Evolutionary conservation across 2,888 invertebrate genomes (phyloP).

Genomic region (Harmothoe impar): DNA sequence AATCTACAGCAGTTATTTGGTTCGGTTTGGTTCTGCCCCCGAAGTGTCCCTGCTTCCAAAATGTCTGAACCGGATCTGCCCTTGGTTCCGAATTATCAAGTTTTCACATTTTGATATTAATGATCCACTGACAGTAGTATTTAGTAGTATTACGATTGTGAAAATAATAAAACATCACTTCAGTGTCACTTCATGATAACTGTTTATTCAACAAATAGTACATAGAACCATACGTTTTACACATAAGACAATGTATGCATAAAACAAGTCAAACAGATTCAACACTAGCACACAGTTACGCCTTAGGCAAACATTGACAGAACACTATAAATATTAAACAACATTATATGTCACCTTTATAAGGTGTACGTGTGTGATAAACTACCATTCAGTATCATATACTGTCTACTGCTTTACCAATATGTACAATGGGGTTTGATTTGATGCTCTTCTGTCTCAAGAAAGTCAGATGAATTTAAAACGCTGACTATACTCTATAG

Average conservation of each 20-base stretch:
- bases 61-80: too few relatives aligned
- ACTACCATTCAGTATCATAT: neutral
- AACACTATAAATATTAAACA: neutral
- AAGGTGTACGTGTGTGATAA: neutral
- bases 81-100: too few relatives aligned
- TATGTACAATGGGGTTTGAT: neutral
- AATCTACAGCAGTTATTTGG: too few relatives aligned
- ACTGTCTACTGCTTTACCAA: neutral
- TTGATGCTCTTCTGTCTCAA: neutral
- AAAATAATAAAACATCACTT: too few relatives aligned
- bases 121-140: too few relatives aligned
- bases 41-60: too few relatives aligned
- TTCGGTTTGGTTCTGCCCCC: too few relatives aligned
- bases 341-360: neutral
- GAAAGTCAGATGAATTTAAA: too few relatives aligned
- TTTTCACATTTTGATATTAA: too few relatives aligned
- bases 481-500: too few relatives aligned
- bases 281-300: conserved; percentile 10
- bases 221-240: neutral
- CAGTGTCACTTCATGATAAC: conserved; percentile 3
- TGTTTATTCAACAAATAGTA: conserved; percentile 37
- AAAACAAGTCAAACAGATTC: neutral
- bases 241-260: conserved; percentile 29
- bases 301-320: conserved; percentile 36
- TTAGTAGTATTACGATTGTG: too few relatives aligned